These are phyloP conservation scores for human DNA, from an alignment of 2,113 vertebrate species.

Conservation along the genomic window GRCh38 chr6:137933001-137933500, in stretches of 20 bases:
- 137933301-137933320: neutral
- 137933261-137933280: neutral
- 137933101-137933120: neutral
- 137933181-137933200: neutral
- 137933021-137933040: slow-evolving; percentile 14
- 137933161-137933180: neutral
- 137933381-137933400: neutral
- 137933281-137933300: neutral
- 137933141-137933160: neutral
- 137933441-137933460: neutral
- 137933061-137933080: neutral
- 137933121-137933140: neutral
- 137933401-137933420: neutral
- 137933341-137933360: neutral
- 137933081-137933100: neutral
- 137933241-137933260: neutral
- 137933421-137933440: neutral
- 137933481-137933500: neutral
- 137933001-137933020: neutral
- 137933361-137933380: neutral
- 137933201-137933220: neutral
- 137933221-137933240: neutral
- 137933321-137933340: neutral
- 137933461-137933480: neutral
- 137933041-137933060: neutral